Evolutionary conservation across 2,113 vertebrate species (phyloP).

Genomic region (Perognathus longimembris): DNA sequence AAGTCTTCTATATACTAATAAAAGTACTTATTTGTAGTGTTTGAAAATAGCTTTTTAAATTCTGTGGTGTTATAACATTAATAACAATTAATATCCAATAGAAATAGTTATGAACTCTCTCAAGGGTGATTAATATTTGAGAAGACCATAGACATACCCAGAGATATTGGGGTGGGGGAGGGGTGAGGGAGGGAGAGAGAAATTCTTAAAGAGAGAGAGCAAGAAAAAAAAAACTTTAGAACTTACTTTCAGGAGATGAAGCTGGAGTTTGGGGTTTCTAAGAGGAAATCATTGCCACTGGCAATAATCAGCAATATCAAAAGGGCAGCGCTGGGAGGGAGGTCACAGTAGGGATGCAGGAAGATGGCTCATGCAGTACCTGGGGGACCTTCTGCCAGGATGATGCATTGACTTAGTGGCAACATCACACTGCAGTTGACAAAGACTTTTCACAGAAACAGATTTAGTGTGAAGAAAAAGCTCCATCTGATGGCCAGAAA

Average conservation of each 20-base stretch:
- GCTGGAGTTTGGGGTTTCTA: not conserved
- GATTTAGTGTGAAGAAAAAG: slow-evolving; percentile 6
- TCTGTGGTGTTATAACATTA: not conserved
- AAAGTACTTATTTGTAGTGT: not conserved
- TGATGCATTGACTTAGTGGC: not conserved
- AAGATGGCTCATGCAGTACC: not conserved
- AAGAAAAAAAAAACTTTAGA: not conserved
- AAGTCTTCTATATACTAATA: not conserved
- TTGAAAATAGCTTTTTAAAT: slow-evolving; percentile 6
- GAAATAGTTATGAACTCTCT: not conserved
- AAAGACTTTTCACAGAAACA: slow-evolving; percentile 46
- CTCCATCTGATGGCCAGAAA: not conserved
- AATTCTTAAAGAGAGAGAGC: not conserved
- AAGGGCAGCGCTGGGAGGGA: not conserved
- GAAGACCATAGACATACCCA: not conserved
- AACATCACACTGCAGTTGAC: not conserved
- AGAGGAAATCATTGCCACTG: not conserved
- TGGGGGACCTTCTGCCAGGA: not conserved
- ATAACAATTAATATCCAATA: not conserved
- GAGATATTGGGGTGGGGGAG: no score
- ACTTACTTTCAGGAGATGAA: not conserved
- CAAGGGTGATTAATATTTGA: not conserved
- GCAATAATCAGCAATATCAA: not conserved
- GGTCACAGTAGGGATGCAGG: not conserved
- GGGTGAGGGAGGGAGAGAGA: no score